phyloP scores from a whole-genome alignment of 1,140 invertebrate genomes.

The Hyposmocoma kahamanoa region DNA sequence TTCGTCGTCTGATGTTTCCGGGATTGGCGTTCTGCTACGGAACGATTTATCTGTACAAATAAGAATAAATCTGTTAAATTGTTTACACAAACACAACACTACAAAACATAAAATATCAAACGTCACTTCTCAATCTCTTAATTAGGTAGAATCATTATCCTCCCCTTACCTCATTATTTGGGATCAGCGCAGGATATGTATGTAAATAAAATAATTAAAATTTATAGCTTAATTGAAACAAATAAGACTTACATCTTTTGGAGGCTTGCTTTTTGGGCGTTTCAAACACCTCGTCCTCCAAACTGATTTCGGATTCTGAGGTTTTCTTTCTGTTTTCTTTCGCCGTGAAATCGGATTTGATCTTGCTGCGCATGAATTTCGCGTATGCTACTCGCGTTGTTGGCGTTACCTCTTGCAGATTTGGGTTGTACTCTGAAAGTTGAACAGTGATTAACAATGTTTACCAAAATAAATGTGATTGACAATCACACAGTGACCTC shows the following conservation, averaged over 20 bases:
- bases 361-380: constrained; percentile 86
- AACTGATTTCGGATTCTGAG: constrained; percentile 26
- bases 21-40: constrained; percentile 63
- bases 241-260: constrained; percentile 25
- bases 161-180: background rate
- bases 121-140: no score
- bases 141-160: background rate
- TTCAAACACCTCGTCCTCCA: constrained; percentile 56
- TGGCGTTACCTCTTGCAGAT: constrained; percentile 81
- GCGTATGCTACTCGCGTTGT: constrained; percentile 87
- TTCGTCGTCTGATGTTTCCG: constrained; percentile 65
- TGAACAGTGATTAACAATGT: no score
- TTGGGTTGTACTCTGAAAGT: constrained; percentile 88
- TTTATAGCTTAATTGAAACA: background rate
- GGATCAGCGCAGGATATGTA: no score
- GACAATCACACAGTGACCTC: no score
- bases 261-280: constrained; percentile 21
- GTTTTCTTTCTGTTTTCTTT: constrained; percentile 37
- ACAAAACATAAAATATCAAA: no score
- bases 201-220: no score
- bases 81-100: background rate
- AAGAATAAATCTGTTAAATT: background rate
- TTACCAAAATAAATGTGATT: no score
- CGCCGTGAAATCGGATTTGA: constrained; percentile 73
- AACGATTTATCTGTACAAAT: constrained; percentile 38